These are phyloP conservation scores for Copidosoma aretas DNA, from an alignment of 2,888 invertebrate genomes.

Conservation along the genomic window DNA sequence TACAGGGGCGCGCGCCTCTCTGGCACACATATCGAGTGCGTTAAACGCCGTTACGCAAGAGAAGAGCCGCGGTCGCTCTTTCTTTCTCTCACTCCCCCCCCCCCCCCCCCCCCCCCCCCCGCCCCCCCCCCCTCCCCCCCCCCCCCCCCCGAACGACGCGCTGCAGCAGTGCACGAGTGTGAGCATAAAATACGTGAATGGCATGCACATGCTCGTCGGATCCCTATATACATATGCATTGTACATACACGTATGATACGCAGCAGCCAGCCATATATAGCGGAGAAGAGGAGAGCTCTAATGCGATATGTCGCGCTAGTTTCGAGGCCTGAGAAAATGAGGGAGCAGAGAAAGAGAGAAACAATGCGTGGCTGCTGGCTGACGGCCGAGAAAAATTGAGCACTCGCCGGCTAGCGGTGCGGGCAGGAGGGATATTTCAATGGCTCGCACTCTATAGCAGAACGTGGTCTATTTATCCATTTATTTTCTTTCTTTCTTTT, in stretches of 20 bases:
- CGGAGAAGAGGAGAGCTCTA: conserved; percentile 12
- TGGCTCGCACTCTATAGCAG: too few relatives aligned
- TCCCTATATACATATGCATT: not conserved
- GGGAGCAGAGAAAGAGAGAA: not conserved
- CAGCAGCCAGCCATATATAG: not conserved
- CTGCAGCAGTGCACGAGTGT: too few relatives aligned
- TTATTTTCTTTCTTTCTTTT: too few relatives aligned
- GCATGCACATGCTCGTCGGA: not conserved
- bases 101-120: conserved; percentile 3
- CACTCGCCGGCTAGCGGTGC: too few relatives aligned
- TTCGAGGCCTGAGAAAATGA: conserved; percentile 28
- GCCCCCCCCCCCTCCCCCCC: not conserved
- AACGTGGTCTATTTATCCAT: too few relatives aligned
- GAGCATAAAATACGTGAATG: too few relatives aligned
- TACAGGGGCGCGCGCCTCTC: conserved; percentile 24
- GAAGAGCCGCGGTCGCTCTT: conserved; percentile 8
- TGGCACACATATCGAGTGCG: conserved; percentile 5
- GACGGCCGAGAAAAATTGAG: too few relatives aligned
- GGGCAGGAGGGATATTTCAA: too few relatives aligned
- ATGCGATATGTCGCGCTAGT: conserved; percentile 31
- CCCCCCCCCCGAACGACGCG: not conserved
- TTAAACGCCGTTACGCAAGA: conserved; percentile 15
- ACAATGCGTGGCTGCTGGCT: not conserved
- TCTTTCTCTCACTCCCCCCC: conserved; percentile 11
- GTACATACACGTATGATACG: conserved; percentile 1